Evolutionary conservation across 2,113 vertebrate species (phyloP).

Genomic region (Willisornis vidua): DNA sequence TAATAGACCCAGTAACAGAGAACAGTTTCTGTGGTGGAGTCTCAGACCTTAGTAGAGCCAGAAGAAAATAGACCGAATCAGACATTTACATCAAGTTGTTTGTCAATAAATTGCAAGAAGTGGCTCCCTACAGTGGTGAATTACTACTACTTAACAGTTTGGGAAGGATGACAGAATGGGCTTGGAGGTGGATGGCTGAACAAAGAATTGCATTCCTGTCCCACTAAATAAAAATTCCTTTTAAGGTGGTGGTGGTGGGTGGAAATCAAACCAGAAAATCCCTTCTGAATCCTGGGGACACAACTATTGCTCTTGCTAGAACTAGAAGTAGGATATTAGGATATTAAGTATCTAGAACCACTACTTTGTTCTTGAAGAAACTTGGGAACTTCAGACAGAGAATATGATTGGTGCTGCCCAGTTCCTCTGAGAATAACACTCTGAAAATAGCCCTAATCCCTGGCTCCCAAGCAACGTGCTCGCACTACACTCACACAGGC

Average conservation of each 20-base stretch:
- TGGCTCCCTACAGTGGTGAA: slow-evolving; percentile 22
- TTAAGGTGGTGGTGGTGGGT: background rate
- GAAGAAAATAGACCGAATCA: slow-evolving; percentile 16
- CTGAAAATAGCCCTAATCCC: slow-evolving; percentile 44
- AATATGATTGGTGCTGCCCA: background rate
- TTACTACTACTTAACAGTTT: slow-evolving; percentile 6
- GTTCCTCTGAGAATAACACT: background rate
- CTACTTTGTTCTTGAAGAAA: background rate
- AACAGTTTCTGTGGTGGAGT: background rate
- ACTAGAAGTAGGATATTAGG: background rate
- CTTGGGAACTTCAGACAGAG: background rate
- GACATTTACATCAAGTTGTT: slow-evolving; percentile 41
- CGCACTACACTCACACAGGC: background rate
- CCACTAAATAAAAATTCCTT: background rate
- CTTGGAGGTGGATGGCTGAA: background rate
- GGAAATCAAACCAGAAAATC: background rate
- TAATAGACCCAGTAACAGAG: background rate
- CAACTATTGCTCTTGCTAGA: background rate
- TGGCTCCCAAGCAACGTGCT: slow-evolving; percentile 9
- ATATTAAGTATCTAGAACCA: background rate
- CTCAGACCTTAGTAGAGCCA: background rate
- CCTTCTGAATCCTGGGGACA: background rate
- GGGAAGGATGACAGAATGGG: background rate
- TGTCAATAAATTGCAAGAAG: slow-evolving; percentile 28
- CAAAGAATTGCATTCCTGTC: background rate